A percentile compares a stretch with the other conserved stretches of the same genome.
Evolutionary conservation across 2,888 invertebrate species (phyloP).

Genomic region (Drosophila cyrtoloma): DNA sequence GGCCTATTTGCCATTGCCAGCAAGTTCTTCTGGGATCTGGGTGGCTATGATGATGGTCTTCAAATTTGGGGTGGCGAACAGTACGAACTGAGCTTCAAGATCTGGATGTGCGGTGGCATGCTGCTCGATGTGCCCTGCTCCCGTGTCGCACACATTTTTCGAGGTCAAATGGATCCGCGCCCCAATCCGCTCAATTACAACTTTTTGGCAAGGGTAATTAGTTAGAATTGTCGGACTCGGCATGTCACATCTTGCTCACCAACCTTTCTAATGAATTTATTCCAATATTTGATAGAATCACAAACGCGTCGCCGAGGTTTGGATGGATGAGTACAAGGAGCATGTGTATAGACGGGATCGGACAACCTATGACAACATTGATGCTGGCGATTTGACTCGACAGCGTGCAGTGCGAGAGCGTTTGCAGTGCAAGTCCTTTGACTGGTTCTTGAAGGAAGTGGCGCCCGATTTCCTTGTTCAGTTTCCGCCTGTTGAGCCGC

Average conservation of each 20-base stretch:
- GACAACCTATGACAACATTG: constrained; percentile 88
- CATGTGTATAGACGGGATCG: constrained; percentile 93
- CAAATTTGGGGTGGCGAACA: constrained; percentile 99
- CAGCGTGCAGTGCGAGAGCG: constrained; percentile 91
- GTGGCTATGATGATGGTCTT: constrained; percentile 95
- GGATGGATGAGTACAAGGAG: constrained; percentile 99
- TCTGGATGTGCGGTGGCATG: constrained; percentile 97
- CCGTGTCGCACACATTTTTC: constrained; percentile 95
- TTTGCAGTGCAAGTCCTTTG: constrained; percentile 95
- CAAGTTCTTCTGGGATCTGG: constrained; percentile 97
- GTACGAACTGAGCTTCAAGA: constrained; percentile 98
- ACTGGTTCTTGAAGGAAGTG: constrained; percentile 97
- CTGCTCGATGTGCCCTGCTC: constrained; percentile 97
- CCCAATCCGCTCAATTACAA: constrained; percentile 95
- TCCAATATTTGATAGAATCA: constrained; percentile 89
- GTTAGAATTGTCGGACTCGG: neutral
- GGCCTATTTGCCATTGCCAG: constrained; percentile 97
- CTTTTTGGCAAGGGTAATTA: constrained; percentile 68
- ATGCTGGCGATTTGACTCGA: constrained; percentile 92
- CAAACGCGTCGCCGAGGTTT: constrained; percentile 96
- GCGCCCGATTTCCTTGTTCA: constrained; percentile 95
- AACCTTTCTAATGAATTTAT: neutral
- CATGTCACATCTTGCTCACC: neutral
- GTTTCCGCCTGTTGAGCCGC: constrained; percentile 96
- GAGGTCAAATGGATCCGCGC: constrained; percentile 94